Conservation (phyloP, 2,797 vertebrate species). For the Anas flavirostris region DNA sequence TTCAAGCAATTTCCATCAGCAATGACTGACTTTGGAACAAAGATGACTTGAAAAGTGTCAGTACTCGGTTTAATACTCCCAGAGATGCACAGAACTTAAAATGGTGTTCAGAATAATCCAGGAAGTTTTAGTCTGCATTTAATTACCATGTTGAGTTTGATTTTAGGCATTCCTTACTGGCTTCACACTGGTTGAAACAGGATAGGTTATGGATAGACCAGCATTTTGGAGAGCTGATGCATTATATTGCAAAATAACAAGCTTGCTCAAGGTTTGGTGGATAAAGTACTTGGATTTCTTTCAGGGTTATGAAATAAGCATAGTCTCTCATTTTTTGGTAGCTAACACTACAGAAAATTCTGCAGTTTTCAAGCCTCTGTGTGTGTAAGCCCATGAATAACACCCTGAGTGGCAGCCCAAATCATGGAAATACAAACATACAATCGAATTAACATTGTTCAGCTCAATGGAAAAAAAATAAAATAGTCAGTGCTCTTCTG, state of each 20-base stretch:
- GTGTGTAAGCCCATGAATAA: not conserved
- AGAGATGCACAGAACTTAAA: not conserved
- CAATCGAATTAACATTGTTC: not conserved
- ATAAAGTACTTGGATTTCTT: not conserved
- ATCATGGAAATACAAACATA: not conserved
- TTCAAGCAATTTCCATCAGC: not conserved
- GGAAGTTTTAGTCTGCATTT: not conserved
- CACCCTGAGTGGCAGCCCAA: not conserved
- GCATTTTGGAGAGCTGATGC: not conserved
- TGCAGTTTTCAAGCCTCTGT: not conserved
- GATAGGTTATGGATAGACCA: not conserved
- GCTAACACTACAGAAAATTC: not conserved
- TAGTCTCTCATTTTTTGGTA: not conserved
- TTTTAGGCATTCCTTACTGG: not conserved
- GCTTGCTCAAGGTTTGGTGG: not conserved
- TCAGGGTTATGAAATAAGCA: not conserved
- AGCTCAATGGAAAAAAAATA: not conserved
- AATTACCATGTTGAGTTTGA: not conserved
- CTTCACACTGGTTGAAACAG: not conserved
- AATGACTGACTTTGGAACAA: not conserved
- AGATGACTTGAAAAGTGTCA: not conserved
- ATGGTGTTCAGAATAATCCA: not conserved
- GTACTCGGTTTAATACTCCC: not conserved
- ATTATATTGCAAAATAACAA: not conserved
- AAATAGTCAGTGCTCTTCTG: not conserved